phyloP scores from a whole-genome alignment of 2,113 vertebrate species.

The Syngnathoides biaculeatus region DNA sequence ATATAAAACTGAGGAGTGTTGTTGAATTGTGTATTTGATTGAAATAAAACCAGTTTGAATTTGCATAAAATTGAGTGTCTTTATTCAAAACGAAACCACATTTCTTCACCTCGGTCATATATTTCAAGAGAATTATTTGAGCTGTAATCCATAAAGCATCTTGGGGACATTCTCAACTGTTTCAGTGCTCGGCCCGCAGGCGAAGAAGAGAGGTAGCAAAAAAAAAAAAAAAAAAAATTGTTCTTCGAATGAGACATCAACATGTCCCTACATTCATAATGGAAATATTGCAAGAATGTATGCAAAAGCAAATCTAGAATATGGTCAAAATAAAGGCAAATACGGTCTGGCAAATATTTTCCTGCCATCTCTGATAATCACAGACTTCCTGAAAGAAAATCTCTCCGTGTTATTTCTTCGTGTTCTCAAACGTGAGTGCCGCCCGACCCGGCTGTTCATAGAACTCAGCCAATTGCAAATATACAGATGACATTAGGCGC shows the following conservation, averaged over 20 bases:
- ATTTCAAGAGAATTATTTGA: not conserved
- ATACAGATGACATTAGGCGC: constrained; percentile 18
- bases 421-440: constrained; percentile 21
- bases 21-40: not conserved
- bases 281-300: constrained; percentile 38
- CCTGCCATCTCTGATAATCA: constrained; percentile 13
- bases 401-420: constrained; percentile 26
- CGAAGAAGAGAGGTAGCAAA: constrained; percentile 4
- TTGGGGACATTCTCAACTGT: constrained; percentile 11
- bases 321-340: constrained; percentile 27
- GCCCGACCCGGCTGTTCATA: too few species aligned
- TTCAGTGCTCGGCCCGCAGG: constrained; percentile 9
- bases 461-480: not conserved
- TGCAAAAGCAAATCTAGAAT: constrained; percentile 30
- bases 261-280: constrained; percentile 28
- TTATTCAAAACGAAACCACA: not conserved
- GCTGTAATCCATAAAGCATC: not conserved
- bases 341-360: too few species aligned
- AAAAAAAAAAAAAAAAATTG: not conserved
- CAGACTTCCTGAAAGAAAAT: constrained; percentile 5
- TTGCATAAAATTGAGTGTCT: not conserved
- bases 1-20: not conserved
- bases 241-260: constrained; percentile 18
- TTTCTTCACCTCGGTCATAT: not conserved
- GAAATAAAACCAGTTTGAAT: not conserved